Conservation (phyloP, 2,113 vertebrate species). For the Sialia sialis region DNA sequence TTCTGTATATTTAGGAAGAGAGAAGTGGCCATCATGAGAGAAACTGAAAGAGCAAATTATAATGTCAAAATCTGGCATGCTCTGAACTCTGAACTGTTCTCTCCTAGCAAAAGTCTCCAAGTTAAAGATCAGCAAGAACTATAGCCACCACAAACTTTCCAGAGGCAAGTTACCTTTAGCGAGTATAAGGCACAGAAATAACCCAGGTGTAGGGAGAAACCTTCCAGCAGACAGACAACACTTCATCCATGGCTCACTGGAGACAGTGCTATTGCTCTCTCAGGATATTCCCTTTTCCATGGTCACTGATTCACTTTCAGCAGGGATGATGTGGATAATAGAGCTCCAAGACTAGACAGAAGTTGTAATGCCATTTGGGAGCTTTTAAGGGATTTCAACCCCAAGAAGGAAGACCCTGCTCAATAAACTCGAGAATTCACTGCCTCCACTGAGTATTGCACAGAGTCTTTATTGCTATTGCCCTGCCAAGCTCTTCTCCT, state of each 20-base stretch:
- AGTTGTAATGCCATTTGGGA: background rate
- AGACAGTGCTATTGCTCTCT: background rate
- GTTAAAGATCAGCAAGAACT: background rate
- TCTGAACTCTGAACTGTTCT: background rate
- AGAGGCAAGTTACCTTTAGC: background rate
- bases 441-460: background rate
- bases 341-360: background rate
- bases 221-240: background rate
- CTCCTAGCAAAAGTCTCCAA: background rate
- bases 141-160: background rate
- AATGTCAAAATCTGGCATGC: background rate
- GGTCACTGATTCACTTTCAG: background rate
- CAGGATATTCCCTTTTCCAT: background rate
- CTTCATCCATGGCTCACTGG: background rate
- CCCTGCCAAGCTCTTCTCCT: background rate
- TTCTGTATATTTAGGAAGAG: background rate
- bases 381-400: background rate
- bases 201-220: background rate
- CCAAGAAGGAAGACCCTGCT: background rate
- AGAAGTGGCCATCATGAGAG: fast-evolving
- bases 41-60: background rate
- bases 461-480: background rate
- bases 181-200: slow-evolving; percentile 51
- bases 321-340: background rate
- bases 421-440: background rate